Percentiles rank a stretch among this genome's conserved stretches.
These are phyloP conservation scores for Poeciliopsis gracilis DNA, from an alignment of 2,797 vertebrate genomes.

Conservation along the genomic window DNA sequence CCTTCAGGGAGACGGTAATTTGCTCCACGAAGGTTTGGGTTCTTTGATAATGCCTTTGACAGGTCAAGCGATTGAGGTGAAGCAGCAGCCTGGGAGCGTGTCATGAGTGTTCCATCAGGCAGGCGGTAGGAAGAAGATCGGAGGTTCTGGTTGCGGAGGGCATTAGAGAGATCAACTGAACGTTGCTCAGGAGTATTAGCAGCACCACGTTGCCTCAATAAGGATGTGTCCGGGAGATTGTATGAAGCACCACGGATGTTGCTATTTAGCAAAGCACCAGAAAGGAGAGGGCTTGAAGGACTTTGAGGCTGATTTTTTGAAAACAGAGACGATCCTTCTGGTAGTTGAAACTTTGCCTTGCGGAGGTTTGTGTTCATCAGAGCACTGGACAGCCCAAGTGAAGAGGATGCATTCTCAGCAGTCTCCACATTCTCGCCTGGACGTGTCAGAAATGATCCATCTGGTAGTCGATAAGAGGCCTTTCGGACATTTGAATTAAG, in stretches of 20 bases:
- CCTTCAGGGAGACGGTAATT: slow-evolving; percentile 68
- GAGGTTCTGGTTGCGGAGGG: slow-evolving; percentile 69
- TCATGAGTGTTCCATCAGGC: slow-evolving; percentile 67
- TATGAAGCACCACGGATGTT: slow-evolving; percentile 72
- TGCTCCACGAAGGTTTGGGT: slow-evolving; percentile 67
- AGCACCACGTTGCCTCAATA: slow-evolving; percentile 55
- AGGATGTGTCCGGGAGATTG: slow-evolving; percentile 65
- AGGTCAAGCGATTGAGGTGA: slow-evolving; percentile 57
- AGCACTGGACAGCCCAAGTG: slow-evolving; percentile 68
- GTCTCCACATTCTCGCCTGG: slow-evolving; percentile 44
- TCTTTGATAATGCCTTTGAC: slow-evolving; percentile 72
- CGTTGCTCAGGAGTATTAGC: slow-evolving; percentile 35
- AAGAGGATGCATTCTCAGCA: slow-evolving; percentile 38
- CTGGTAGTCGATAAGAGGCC: slow-evolving; percentile 75
- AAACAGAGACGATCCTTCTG: slow-evolving; percentile 74
- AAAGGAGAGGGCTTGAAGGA: slow-evolving; percentile 67
- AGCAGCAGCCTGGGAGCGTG: slow-evolving; percentile 39
- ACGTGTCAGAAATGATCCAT: slow-evolving; percentile 63
- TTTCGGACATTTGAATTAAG: slow-evolving; percentile 70
- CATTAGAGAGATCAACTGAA: slow-evolving; percentile 67
- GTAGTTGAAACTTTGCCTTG: slow-evolving; percentile 76
- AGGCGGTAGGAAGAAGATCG: slow-evolving; percentile 67
- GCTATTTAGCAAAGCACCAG: slow-evolving; percentile 76
- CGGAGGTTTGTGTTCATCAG: slow-evolving; percentile 73
- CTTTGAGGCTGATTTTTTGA: slow-evolving; percentile 62